Percentiles rank a stretch among this genome's conserved stretches.
phyloP scores from a whole-genome alignment of 2,888 invertebrate species.

The Clostera curtula region DNA sequence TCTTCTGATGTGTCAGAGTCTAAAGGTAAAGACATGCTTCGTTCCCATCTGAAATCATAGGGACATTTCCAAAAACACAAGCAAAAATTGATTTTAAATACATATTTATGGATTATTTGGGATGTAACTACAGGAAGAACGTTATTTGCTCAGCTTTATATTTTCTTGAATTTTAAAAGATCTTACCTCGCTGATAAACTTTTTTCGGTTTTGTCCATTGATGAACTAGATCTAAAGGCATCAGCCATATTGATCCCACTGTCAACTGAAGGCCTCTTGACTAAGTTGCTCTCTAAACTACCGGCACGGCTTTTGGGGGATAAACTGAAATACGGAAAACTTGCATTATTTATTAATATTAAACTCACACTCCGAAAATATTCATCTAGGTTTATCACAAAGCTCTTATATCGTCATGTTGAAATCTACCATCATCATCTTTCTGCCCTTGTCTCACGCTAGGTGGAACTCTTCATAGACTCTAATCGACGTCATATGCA shows the following conservation, averaged over 20 bases:
- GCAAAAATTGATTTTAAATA: no score
- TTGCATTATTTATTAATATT: background rate
- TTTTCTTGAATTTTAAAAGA: no score
- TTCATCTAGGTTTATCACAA: no score
- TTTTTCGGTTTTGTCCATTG: constrained; percentile 55
- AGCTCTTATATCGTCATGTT: no score
- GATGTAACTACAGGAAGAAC: no score
- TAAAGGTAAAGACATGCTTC: constrained; percentile 81
- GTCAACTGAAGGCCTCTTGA: constrained; percentile 85
- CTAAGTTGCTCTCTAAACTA: constrained; percentile 69
- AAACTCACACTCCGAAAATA: no score
- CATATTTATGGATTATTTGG: no score
- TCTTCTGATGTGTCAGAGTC: constrained; percentile 64
- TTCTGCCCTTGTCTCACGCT: no score
- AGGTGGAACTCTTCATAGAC: no score
- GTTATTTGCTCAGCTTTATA: no score
- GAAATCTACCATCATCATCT: no score
- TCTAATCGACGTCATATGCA: no score
- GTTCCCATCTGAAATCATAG: constrained; percentile 73
- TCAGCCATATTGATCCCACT: constrained; percentile 85
- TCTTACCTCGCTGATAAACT: constrained; percentile 63
- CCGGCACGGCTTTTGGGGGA: constrained; percentile 65
- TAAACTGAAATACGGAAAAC: constrained; percentile 40
- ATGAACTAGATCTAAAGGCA: constrained; percentile 64
- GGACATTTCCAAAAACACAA: background rate